Base-by-base conservation (phyloP, 2,797 vertebrate species). In the Cuniculus paca region DNA sequence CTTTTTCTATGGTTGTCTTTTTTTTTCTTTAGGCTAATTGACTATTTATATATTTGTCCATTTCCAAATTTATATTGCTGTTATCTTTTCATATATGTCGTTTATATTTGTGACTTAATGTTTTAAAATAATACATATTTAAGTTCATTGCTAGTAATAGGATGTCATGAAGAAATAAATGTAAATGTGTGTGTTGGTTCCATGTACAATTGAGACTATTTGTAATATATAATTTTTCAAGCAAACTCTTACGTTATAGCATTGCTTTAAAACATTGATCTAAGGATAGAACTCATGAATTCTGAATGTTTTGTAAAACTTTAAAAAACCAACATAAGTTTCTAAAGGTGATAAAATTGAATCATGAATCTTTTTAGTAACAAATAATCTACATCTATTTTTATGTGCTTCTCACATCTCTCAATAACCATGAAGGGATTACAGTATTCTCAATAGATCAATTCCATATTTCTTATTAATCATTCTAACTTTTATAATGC, bases 401-500 rank as follows among this genome's bases (percentile, higher is more conserved):
- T 90, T 72, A 94, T 90, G 84, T 86, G 87, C 56, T 96, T 93
- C 78, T 82, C 50, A 94, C 48, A 68, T 93, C 56, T 85, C 96
- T 96, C 97, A 96, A 97, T 90, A 96, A 86, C 65, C 48, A n/a
- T 95, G 95, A 96, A 92, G 95, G 80, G 93, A 92, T 87, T 95
- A 77, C 28, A 72, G 39, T 90, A 90, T 88, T 97, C 97, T 96
- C 94, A 80, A 70, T 77, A 87, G 96, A 96, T 91, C 58, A 93
- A 93, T 94, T 96, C 54, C 95, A 58, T 96, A 78, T 77, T 96
- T 95, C 91, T 94, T 97, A 96, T 97, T 98, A 97, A 97, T 97
- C 96, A 97, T 90, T 96, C 70, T 96, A 94, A 93, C 88, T 96
- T 97, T 97, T 94, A 92, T 94, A 96, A 93, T 50, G 26, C 52